Percentiles rank a stretch among this genome's conserved stretches.
Conservation (phyloP, 2,797 vertebrate species). For the Anas flavirostris region DNA sequence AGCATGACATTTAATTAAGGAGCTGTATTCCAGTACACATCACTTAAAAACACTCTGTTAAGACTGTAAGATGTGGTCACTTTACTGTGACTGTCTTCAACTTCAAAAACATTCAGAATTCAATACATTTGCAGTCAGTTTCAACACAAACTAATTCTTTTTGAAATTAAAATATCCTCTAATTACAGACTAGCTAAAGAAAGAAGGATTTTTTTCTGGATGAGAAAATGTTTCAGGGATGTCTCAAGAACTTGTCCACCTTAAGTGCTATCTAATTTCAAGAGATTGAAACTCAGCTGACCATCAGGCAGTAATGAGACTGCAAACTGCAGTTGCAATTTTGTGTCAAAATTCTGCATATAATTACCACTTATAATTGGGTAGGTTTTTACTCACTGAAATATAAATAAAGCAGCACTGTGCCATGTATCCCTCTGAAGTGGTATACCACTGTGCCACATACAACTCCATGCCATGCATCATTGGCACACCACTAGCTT, state of each 20-base stretch:
- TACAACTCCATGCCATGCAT: fast-evolving
- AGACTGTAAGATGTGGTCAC: not conserved
- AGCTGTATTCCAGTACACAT: not conserved
- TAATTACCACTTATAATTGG: not conserved
- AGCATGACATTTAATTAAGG: not conserved
- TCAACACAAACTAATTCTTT: not conserved
- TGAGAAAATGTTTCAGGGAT: not conserved
- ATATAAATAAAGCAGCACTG: not conserved
- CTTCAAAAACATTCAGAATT: not conserved
- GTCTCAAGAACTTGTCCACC: not conserved
- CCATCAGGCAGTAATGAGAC: not conserved
- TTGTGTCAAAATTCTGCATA: not conserved
- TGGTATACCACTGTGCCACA: not conserved
- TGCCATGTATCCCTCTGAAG: not conserved
- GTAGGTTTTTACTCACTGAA: not conserved
- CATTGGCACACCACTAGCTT: not conserved
- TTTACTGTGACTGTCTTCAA: not conserved
- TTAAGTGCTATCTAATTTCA: not conserved
- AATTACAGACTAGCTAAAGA: not conserved
- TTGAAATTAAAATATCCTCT: not conserved
- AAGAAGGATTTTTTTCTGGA: not conserved
- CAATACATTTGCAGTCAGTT: not conserved
- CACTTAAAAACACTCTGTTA: not conserved
- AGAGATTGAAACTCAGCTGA: not conserved
- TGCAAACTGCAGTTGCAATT: not conserved